phyloP scores from a whole-genome alignment of 1,140 invertebrate genomes.

The Melanaphis sacchari region DNA sequence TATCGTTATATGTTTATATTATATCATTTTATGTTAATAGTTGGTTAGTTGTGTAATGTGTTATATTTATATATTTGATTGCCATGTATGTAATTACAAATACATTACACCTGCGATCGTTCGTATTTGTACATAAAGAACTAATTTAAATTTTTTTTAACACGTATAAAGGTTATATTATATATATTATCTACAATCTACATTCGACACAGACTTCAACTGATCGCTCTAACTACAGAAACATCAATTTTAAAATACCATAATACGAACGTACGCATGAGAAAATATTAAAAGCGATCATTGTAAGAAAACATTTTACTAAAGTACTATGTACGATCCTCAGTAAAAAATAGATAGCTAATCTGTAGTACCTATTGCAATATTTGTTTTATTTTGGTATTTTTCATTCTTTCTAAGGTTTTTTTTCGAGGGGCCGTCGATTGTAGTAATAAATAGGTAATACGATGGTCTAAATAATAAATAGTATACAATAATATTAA shows the following conservation, averaged over 20 bases:
- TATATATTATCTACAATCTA: neutral
- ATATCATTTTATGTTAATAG: neutral
- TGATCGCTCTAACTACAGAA: neutral
- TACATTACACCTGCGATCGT: neutral
- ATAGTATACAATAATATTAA: neutral
- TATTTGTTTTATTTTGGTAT: neutral
- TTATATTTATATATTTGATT: neutral
- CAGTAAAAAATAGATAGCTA: neutral
- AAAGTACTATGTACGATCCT: neutral
- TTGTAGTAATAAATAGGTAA: neutral
- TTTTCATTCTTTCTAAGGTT: neutral
- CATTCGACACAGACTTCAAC: neutral
- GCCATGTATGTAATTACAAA: neutral
- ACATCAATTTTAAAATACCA: neutral
- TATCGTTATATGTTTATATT: neutral
- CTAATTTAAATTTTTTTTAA: constrained; percentile 3
- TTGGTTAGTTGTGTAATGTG: neutral
- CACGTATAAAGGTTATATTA: neutral
- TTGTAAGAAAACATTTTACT: neutral
- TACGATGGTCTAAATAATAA: neutral
- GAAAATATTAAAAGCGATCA: too few species aligned
- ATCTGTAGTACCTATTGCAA: neutral
- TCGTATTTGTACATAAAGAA: neutral
- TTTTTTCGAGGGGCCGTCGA: neutral
- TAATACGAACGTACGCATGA: neutral